Percentiles rank a stretch among this genome's conserved stretches.
Evolutionary conservation across 2,888 invertebrate species (phyloP).

Genomic region (Drosophila barbarae): DNA sequence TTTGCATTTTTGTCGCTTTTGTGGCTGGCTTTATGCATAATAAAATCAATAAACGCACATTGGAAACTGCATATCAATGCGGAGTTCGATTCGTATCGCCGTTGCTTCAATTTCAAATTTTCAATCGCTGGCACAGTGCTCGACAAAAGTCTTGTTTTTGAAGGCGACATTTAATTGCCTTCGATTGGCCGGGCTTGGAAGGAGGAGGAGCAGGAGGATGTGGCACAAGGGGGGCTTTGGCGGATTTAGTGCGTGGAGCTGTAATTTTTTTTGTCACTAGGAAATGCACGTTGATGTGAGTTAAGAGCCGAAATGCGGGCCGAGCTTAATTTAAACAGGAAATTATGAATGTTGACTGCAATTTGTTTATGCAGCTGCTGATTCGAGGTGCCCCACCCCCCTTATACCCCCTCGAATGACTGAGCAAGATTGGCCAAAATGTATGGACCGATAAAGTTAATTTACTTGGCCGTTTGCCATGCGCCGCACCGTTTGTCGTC

Average conservation of each 20-base stretch:
- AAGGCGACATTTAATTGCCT: constrained; percentile 73
- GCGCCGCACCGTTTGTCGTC: constrained; percentile 21
- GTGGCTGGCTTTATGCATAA: constrained; percentile 57
- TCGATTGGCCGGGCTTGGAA: constrained; percentile 28
- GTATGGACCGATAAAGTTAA: constrained; percentile 65
- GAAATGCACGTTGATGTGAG: constrained; percentile 68
- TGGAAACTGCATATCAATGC: constrained; percentile 62
- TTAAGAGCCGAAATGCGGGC: constrained; percentile 52
- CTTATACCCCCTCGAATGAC: constrained; percentile 19
- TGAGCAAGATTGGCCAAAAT: constrained; percentile 54
- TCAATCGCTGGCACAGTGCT: constrained; percentile 36
- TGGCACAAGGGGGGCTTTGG: constrained; percentile 2
- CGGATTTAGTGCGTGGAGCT: constrained; percentile 40
- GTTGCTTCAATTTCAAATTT: constrained; percentile 21
- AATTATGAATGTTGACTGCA: constrained; percentile 73
- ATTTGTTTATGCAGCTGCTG: constrained; percentile 74
- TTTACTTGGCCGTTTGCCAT: constrained; percentile 49
- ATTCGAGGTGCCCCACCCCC: constrained; percentile 43
- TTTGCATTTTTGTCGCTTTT: constrained; percentile 66
- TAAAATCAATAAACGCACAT: constrained; percentile 74
- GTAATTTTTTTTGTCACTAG: constrained; percentile 69
- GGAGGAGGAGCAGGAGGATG: neutral
- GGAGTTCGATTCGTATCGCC: constrained; percentile 27
- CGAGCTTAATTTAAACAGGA: constrained; percentile 72
- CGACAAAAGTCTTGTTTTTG: constrained; percentile 57